These are phyloP conservation scores for Sarcophilus harrisii DNA, from an alignment of 2,797 vertebrate species.

Conservation along the genomic window DNA sequence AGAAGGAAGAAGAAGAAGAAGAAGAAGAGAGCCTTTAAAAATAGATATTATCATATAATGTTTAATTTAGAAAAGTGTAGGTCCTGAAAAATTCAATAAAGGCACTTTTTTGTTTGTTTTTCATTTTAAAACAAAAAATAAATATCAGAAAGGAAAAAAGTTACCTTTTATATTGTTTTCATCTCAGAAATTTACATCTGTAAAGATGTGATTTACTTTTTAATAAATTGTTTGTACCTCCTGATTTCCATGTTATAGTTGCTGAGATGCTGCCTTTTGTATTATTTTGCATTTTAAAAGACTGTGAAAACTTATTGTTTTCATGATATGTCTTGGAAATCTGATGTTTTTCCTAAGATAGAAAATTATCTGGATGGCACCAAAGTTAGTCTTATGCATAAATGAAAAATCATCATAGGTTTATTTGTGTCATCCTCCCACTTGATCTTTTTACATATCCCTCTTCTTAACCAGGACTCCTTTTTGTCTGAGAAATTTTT, in stretches of 20 bases:
- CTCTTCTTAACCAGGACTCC: not conserved
- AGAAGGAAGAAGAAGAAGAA: not conserved
- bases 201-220: not conserved
- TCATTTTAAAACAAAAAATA: not conserved
- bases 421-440: not conserved
- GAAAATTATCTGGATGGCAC: not conserved
- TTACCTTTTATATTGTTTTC: not conserved
- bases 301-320: not conserved
- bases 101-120: not conserved
- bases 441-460: not conserved
- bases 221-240: not conserved
- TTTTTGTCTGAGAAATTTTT: too few relatives aligned
- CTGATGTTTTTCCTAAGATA: not conserved
- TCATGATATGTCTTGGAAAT: not conserved
- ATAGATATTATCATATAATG: not conserved
- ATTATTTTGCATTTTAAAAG: not conserved
- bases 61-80: not conserved
- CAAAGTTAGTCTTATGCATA: not conserved
- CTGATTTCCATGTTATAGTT: not conserved
- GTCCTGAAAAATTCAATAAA: not conserved
- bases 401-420: not conserved
- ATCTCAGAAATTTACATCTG: not conserved
- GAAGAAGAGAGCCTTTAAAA: not conserved
- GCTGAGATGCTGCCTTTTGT: not conserved
- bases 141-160: not conserved